Evolutionary conservation across 1,140 invertebrate genomes (phyloP).

Genomic region (Pachypeltis micranthus): DNA sequence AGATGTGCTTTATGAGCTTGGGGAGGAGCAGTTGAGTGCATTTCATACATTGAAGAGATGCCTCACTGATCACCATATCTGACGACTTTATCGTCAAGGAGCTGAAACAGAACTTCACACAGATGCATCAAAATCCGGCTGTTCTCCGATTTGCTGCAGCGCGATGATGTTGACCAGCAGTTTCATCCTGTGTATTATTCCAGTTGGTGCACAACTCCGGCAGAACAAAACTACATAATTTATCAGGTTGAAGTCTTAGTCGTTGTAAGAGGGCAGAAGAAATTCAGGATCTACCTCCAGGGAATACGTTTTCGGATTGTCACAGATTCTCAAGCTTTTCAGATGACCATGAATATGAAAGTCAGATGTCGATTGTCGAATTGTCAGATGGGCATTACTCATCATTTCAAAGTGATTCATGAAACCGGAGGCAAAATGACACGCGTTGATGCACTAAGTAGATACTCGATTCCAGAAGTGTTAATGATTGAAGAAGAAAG

Average conservation of each 20-base stretch:
- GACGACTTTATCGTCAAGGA: too few species aligned
- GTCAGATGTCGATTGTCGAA: slow-evolving; percentile 24
- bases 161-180: too few species aligned
- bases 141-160: too few species aligned
- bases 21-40: too few species aligned
- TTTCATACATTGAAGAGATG: too few species aligned
- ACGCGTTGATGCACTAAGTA: slow-evolving; percentile 17
- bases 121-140: too few species aligned
- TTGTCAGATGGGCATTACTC: slow-evolving; percentile 28
- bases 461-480: slow-evolving; percentile 11
- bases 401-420: slow-evolving; percentile 23
- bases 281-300: slow-evolving; percentile 39
- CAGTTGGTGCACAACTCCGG: background rate
- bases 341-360: slow-evolving; percentile 29
- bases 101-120: too few species aligned
- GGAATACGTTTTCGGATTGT: slow-evolving; percentile 26
- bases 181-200: background rate
- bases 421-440: slow-evolving; percentile 11
- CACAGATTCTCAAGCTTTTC: slow-evolving; percentile 33
- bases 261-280: slow-evolving; percentile 32
- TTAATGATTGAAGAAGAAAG: background rate
- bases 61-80: too few species aligned
- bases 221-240: background rate
- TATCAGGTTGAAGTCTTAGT: slow-evolving; percentile 35
- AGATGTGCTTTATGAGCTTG: too few species aligned